Percentiles rank a stretch among this genome's conserved stretches.
Evolutionary conservation across 2,888 invertebrate genomes (phyloP).

Genomic region (Hirtodrosophila trivittata): DNA sequence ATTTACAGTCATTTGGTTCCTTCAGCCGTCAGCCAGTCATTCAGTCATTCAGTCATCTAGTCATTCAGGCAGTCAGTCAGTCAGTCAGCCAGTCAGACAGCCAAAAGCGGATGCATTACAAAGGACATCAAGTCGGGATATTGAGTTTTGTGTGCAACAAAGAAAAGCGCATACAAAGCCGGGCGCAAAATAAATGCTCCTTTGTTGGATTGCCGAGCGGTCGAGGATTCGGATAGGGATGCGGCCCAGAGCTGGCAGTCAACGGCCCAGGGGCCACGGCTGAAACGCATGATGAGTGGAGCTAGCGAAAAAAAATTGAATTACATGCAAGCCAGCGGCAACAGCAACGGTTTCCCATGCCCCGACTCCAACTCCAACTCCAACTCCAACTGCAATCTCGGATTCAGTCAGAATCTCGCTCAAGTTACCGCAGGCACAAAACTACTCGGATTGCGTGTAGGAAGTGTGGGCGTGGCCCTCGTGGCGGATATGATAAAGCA

Average conservation of each 20-base stretch:
- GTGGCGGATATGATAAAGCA: slow-evolving; percentile 66
- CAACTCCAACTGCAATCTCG: slow-evolving; percentile 2
- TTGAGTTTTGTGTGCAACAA: slow-evolving; percentile 77
- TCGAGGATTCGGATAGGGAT: slow-evolving; percentile 7
- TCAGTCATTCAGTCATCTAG: slow-evolving; percentile 18
- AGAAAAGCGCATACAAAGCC: slow-evolving; percentile 76
- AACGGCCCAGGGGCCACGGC: not conserved
- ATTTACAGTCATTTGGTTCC: slow-evolving; percentile 53
- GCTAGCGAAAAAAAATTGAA: slow-evolving; percentile 67
- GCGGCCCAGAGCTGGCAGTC: too few relatives aligned
- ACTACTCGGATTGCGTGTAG: slow-evolving; percentile 72
- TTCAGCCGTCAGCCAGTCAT: slow-evolving; percentile 16
- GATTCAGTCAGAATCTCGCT: slow-evolving; percentile 21
- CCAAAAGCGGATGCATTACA: slow-evolving; percentile 74
- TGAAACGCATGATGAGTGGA: slow-evolving; percentile 3
- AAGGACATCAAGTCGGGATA: slow-evolving; percentile 72
- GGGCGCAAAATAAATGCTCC: slow-evolving; percentile 77
- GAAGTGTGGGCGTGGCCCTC: slow-evolving; percentile 26
- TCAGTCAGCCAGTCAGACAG: slow-evolving; percentile 30
- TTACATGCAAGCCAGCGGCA: slow-evolving; percentile 66
- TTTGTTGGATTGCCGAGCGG: slow-evolving; percentile 62
- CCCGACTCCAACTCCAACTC: slow-evolving; percentile 4
- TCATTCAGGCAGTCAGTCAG: slow-evolving; percentile 18
- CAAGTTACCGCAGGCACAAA: slow-evolving; percentile 75
- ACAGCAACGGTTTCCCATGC: slow-evolving; percentile 23